phyloP scores from a whole-genome alignment of 2,113 vertebrate species.

The Oxyruncus cristatus region DNA sequence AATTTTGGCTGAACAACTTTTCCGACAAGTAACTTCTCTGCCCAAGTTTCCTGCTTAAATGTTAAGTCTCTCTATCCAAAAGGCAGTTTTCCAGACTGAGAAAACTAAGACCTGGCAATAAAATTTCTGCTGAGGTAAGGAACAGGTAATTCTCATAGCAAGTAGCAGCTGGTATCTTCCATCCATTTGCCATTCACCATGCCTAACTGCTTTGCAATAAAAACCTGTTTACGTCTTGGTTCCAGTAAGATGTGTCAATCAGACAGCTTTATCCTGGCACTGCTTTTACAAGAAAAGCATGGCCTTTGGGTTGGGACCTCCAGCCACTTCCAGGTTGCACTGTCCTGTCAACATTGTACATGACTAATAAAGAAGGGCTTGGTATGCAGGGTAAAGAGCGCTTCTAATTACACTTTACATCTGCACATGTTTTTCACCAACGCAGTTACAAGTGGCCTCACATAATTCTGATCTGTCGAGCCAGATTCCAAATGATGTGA shows the following conservation, averaged over 20 bases:
- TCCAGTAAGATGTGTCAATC: background rate
- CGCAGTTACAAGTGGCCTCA: background rate
- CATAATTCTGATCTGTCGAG: background rate
- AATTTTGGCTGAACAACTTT: background rate
- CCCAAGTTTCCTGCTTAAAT: background rate
- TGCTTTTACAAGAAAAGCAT: background rate
- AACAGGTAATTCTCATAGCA: background rate
- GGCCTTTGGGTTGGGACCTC: background rate
- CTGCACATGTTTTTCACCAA: background rate
- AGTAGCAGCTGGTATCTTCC: background rate
- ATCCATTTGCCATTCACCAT: background rate
- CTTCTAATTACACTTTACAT: constrained; percentile 25
- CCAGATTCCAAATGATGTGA: background rate
- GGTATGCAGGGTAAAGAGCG: background rate
- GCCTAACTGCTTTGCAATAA: background rate
- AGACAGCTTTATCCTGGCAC: background rate
- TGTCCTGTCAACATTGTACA: background rate
- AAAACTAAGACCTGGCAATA: background rate
- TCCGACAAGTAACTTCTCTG: background rate
- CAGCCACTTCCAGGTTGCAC: background rate
- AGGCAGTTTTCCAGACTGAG: background rate
- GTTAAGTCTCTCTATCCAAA: background rate
- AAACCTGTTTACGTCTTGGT: background rate
- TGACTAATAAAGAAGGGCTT: constrained; percentile 41
- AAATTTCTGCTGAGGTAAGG: constrained; percentile 1